Conservation (phyloP, 2,888 invertebrate genomes). For the Cerastoderma edule region DNA sequence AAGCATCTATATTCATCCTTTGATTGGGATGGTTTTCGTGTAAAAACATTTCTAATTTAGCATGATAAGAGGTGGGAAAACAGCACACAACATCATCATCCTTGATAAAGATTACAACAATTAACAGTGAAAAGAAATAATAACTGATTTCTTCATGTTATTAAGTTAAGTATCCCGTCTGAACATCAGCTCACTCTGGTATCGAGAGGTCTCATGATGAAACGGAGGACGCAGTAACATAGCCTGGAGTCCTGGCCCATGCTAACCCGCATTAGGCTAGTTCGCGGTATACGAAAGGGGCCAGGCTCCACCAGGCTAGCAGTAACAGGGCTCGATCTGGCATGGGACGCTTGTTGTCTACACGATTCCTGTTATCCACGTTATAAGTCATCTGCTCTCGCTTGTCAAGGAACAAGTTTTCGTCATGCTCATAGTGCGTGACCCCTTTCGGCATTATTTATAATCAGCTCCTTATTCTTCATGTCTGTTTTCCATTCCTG, state of each 20-base stretch:
- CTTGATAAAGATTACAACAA: no score
- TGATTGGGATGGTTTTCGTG: no score
- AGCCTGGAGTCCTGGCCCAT: no score
- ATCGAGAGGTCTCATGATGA: conserved; percentile 77
- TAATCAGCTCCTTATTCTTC: conserved; percentile 81
- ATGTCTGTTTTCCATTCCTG: conserved; percentile 84
- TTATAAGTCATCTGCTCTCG: conserved; percentile 83
- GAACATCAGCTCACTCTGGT: conserved; percentile 81
- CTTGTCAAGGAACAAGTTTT: conserved; percentile 82
- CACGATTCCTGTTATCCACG: conserved; percentile 79
- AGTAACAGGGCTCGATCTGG: conserved; percentile 75
- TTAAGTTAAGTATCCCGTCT: conserved; percentile 69
- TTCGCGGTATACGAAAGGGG: no score
- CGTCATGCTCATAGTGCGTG: conserved; percentile 83
- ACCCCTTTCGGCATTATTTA: conserved; percentile 80
- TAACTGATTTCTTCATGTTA: no score
- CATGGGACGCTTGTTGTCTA: conserved; percentile 77
- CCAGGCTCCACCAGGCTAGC: no score
- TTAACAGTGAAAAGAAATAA: no score
- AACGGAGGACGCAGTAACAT: conserved; percentile 80
- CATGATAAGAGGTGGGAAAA: no score
- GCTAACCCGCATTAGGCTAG: no score
- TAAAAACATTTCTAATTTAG: no score
- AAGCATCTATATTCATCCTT: no score
- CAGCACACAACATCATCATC: no score